phyloP scores from a whole-genome alignment of 2,113 vertebrate genomes.

The Hippopotamus amphibius region DNA sequence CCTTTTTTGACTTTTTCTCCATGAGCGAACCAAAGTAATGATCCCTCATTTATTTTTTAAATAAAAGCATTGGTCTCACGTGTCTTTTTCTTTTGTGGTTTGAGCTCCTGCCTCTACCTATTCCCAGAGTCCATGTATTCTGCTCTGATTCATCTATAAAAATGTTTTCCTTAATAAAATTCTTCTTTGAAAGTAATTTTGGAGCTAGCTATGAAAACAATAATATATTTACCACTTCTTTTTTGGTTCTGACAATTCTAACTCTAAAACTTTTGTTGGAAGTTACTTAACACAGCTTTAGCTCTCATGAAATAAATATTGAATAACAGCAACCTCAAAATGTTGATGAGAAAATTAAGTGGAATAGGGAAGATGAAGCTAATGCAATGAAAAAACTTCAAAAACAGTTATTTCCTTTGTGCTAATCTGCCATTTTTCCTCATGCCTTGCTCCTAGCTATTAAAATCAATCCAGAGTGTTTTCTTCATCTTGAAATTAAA shows the following conservation, averaged over 20 bases:
- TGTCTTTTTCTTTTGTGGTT: not conserved
- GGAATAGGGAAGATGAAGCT: not conserved
- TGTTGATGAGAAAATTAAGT: not conserved
- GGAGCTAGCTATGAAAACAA: not conserved
- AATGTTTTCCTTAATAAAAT: not conserved
- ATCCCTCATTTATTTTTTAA: not conserved
- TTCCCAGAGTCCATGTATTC: not conserved
- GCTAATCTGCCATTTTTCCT: not conserved
- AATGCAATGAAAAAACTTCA: not conserved
- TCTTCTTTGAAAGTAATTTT: not conserved
- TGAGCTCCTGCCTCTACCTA: not conserved
- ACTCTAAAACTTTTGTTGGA: not conserved
- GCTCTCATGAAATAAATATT: slow-evolving; percentile 41
- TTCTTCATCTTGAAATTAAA: slow-evolving; percentile 34
- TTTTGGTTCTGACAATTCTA: not conserved
- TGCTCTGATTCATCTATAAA: not conserved
- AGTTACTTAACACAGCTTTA: not conserved
- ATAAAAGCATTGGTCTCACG: not conserved
- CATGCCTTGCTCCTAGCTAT: not conserved
- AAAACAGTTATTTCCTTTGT: not conserved
- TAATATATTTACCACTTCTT: not conserved
- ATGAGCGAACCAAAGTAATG: not conserved
- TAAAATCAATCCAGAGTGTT: slow-evolving; percentile 4
- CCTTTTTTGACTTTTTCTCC: not conserved
- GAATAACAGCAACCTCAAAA: not conserved